Evolutionary conservation across 1,140 invertebrate species (phyloP).

Genomic region (Oppia nitens): DNA sequence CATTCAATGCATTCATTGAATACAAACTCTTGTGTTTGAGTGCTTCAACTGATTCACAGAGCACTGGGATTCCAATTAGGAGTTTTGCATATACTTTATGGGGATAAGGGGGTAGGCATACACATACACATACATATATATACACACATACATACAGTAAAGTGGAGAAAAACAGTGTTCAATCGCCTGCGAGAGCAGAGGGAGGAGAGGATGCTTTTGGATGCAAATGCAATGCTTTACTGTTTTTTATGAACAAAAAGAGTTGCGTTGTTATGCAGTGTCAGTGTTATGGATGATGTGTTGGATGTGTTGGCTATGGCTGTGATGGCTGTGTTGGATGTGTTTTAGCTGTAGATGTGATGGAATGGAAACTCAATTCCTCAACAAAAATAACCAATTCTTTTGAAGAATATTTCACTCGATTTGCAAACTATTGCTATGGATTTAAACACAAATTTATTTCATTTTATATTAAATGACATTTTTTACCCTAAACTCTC

Average conservation of each 20-base stretch:
- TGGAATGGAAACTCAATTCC: not conserved
- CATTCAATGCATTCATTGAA: no score
- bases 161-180: no score
- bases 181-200: not conserved
- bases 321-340: no score
- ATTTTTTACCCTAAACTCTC: no score
- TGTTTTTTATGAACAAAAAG: not conserved
- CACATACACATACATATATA: no score
- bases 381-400: not conserved
- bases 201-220: not conserved
- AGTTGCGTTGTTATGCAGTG: not conserved
- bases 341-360: no score
- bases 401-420: not conserved
- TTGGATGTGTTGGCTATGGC: no score
- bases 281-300: not conserved
- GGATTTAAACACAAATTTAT: not conserved
- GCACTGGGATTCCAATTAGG: not conserved
- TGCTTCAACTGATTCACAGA: no score
- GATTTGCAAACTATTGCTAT: not conserved
- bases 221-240: not conserved
- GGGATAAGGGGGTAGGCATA: no score
- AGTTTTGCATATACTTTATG: not conserved
- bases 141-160: no score
- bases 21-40: not conserved
- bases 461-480: no score